Evolutionary conservation across 2,113 vertebrate genomes (phyloP).

Genomic region (Platycercus adscitus): DNA sequence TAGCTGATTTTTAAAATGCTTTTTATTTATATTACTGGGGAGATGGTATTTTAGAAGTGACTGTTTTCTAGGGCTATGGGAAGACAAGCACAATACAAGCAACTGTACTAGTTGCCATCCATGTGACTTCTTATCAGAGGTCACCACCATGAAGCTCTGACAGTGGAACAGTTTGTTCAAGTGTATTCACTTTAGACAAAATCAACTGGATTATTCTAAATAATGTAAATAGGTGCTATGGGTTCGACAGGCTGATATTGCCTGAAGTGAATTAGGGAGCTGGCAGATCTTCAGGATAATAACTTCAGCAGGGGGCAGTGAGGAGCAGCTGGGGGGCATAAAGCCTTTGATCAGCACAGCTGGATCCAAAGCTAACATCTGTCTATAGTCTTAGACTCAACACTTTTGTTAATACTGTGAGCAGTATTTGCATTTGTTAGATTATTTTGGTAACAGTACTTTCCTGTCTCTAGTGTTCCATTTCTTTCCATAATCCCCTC

Average conservation of each 20-base stretch:
- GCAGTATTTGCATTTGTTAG: conserved; percentile 67
- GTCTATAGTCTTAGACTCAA: conserved; percentile 43
- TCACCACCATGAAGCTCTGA: neutral
- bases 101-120: neutral
- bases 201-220: neutral
- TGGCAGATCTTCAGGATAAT: conserved; percentile 51
- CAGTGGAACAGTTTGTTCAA: rapidly evolving
- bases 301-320: conserved; percentile 60
- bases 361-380: conserved; percentile 57
- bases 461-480: conserved; percentile 39
- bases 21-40: no score
- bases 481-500: conserved; percentile 60
- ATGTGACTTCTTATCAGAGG: rapidly evolving
- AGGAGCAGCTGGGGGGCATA: conserved; percentile 68
- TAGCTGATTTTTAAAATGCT: neutral
- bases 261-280: conserved; percentile 10
- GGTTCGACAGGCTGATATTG: neutral
- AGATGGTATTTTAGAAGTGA: neutral
- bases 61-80: neutral
- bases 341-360: conserved; percentile 67
- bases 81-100: neutral
- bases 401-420: conserved; percentile 57
- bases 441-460: conserved; percentile 58
- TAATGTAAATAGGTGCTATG: neutral
- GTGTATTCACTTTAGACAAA: neutral